These are phyloP conservation scores for Arvicanthis niloticus DNA, from an alignment of 2,113 vertebrate species.

Conservation along the genomic window DNA sequence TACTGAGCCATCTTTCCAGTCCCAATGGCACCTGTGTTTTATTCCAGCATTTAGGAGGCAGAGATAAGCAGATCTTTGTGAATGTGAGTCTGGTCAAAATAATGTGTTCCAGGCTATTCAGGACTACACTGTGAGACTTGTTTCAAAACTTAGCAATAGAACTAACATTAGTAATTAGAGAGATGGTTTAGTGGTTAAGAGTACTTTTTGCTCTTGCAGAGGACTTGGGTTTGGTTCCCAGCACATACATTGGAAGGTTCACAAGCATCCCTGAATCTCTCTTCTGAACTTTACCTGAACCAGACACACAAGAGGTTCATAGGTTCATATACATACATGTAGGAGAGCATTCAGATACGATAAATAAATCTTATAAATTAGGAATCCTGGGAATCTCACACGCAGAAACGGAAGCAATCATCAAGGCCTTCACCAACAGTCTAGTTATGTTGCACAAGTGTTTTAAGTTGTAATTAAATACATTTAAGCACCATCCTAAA, in stretches of 20 bases:
- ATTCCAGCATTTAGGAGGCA: background rate
- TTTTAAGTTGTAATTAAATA: background rate
- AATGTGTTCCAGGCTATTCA: background rate
- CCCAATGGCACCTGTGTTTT: background rate
- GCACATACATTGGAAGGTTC: background rate
- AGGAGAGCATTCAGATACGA: background rate
- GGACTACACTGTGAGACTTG: background rate
- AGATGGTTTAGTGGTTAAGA: background rate
- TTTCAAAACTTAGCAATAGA: background rate
- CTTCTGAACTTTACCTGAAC: background rate
- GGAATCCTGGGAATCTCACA: background rate
- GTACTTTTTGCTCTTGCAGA: background rate
- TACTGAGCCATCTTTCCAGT: too few species aligned
- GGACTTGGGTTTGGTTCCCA: background rate
- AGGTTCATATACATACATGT: background rate
- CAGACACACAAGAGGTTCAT: background rate
- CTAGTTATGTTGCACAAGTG: background rate
- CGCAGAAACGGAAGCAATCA: background rate
- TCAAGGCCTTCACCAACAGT: background rate
- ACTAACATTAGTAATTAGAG: background rate
- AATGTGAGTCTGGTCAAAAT: background rate
- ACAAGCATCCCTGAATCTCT: background rate
- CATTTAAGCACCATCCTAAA: background rate
- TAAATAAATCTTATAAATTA: background rate
- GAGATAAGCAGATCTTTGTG: background rate